Percentiles rank a stretch among this genome's conserved stretches.
These are phyloP conservation scores for Podarcis siculus DNA, from an alignment of 2,797 vertebrate species.

Conservation along the genomic window DNA sequence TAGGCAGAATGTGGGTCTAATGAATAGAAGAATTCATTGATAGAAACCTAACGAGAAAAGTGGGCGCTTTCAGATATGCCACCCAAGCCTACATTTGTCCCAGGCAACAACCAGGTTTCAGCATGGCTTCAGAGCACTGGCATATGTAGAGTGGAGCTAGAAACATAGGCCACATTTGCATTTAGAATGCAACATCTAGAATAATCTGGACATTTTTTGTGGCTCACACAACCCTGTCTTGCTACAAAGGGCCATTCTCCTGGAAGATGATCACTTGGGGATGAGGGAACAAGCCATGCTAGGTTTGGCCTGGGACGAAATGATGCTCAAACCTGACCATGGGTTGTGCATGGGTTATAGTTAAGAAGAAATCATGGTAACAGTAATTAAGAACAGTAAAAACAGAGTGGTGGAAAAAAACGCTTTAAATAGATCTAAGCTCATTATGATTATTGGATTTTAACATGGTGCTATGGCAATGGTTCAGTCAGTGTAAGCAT, in stretches of 20 bases:
- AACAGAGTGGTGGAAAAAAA: neutral
- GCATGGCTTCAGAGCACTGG: accelerated
- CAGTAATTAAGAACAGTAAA: neutral
- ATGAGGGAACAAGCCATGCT: neutral
- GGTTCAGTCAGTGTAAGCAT: too few species aligned
- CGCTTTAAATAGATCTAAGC: neutral
- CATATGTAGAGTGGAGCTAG: neutral
- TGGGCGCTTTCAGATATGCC: neutral
- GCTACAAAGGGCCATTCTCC: neutral
- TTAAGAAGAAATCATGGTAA: neutral
- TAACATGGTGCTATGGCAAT: too few species aligned
- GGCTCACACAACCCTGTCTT: neutral
- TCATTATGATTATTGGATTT: neutral
- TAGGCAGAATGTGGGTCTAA: neutral
- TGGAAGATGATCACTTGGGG: neutral
- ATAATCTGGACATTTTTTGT: neutral
- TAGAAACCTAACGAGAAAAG: neutral
- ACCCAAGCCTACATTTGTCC: neutral
- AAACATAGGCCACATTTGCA: neutral
- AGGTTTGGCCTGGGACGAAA: neutral
- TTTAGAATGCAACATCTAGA: neutral
- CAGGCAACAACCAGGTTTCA: accelerated
- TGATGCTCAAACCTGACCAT: neutral
- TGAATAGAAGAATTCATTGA: neutral
- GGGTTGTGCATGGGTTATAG: too few species aligned